Conservation (phyloP, 2,888 invertebrate species). For the Helleia helle region DNA sequence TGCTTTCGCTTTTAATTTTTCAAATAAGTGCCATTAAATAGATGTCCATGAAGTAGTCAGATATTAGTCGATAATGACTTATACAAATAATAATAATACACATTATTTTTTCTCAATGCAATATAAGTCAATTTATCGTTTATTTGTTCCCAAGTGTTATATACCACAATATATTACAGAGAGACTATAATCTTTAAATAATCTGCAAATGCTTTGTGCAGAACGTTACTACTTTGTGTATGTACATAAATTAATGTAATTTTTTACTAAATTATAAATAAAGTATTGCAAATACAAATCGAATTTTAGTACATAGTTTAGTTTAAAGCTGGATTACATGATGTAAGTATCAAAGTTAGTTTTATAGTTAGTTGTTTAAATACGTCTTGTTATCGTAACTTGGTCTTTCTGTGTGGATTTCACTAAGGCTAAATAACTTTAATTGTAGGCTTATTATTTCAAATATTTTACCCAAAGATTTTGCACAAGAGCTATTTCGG, state of each 20-base stretch:
- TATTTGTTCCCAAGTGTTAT: not conserved
- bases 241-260: constrained; percentile 65
- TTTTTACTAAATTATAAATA: constrained; percentile 65
- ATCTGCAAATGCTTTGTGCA: constrained; percentile 46
- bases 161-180: constrained; percentile 17
- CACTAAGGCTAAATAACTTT: no score
- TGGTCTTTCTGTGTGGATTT: no score
- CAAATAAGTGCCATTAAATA: constrained; percentile 11
- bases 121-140: constrained; percentile 10
- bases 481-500: no score
- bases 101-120: constrained; percentile 8
- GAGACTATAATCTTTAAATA: constrained; percentile 26
- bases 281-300: constrained; percentile 51
- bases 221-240: constrained; percentile 31
- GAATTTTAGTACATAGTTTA: constrained; percentile 31
- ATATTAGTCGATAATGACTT: constrained; percentile 3
- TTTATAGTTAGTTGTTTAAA: not conserved
- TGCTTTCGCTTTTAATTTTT: constrained; percentile 12
- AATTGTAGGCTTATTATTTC: no score
- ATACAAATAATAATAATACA: constrained; percentile 9
- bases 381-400: no score
- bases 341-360: not conserved
- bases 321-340: not conserved
- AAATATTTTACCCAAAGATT: no score
- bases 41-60: no score